These are phyloP conservation scores for Australoheros scitulus DNA, from an alignment of 2,113 vertebrate species.

Conservation along the genomic window DNA sequence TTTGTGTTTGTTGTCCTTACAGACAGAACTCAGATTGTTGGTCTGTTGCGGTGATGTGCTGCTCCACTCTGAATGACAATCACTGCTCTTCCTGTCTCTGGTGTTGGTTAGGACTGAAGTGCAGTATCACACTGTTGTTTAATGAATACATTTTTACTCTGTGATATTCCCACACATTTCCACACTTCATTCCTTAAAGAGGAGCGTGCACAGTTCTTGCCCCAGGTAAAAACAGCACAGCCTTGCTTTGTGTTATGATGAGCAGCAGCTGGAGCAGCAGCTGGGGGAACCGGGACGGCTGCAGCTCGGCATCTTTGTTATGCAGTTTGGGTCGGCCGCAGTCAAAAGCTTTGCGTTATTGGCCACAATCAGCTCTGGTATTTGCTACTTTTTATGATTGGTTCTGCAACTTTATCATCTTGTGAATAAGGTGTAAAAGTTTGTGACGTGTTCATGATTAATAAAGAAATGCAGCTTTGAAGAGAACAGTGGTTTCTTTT, in stretches of 20 bases:
- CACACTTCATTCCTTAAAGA: fast-evolving
- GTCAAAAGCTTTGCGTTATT: too few species aligned
- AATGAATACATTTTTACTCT: neutral
- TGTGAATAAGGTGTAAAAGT: too few species aligned
- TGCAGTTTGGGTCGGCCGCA: too few species aligned
- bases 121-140: neutral
- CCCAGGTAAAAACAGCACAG: too few species aligned
- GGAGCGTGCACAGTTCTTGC: neutral
- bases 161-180: neutral
- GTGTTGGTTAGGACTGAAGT: neutral
- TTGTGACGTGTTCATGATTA: too few species aligned
- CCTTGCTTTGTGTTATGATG: neutral
- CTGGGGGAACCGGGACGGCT: too few species aligned
- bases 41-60: neutral
- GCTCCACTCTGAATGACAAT: slow-evolving; percentile 15
- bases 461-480: too few species aligned
- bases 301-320: too few species aligned
- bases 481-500: too few species aligned
- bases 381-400: too few species aligned
- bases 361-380: too few species aligned
- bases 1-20: neutral
- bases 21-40: neutral
- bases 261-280: neutral
- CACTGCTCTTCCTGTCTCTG: neutral
- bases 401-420: too few species aligned